Conservation (phyloP, 2,797 vertebrate genomes). For the Todus mexicanus region DNA sequence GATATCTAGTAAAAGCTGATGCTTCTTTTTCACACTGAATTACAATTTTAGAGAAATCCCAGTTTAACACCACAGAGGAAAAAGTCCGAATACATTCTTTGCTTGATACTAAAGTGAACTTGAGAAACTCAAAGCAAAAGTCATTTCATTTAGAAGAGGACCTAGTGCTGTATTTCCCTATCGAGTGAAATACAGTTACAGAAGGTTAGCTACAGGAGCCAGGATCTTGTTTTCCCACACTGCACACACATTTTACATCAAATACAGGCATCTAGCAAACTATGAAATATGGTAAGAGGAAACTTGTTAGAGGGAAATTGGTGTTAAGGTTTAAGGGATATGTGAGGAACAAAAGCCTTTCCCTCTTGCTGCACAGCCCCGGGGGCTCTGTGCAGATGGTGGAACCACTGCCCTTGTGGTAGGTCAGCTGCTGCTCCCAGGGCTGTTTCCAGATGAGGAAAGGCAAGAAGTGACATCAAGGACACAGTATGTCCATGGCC, state of each 20-base stretch:
- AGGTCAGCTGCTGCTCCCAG: not conserved
- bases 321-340: not conserved
- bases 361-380: not conserved
- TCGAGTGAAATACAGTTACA: not conserved
- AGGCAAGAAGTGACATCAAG: not conserved
- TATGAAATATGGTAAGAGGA: not conserved
- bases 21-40: not conserved
- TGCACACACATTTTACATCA: not conserved
- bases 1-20: not conserved
- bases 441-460: not conserved
- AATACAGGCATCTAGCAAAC: not conserved
- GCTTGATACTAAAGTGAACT: not conserved
- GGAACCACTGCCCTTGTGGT: not conserved
- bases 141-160: not conserved
- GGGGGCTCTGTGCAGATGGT: not conserved
- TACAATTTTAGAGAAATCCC: not conserved
- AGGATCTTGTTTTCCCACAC: not conserved
- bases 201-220: not conserved
- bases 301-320: not conserved
- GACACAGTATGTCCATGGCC: not conserved
- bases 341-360: not conserved
- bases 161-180: not conserved
- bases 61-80: not conserved
- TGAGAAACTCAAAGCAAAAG: not conserved
- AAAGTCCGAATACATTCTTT: not conserved